Evolutionary conservation across 2,797 vertebrate species (phyloP).

Genomic region (Anas flavirostris): DNA sequence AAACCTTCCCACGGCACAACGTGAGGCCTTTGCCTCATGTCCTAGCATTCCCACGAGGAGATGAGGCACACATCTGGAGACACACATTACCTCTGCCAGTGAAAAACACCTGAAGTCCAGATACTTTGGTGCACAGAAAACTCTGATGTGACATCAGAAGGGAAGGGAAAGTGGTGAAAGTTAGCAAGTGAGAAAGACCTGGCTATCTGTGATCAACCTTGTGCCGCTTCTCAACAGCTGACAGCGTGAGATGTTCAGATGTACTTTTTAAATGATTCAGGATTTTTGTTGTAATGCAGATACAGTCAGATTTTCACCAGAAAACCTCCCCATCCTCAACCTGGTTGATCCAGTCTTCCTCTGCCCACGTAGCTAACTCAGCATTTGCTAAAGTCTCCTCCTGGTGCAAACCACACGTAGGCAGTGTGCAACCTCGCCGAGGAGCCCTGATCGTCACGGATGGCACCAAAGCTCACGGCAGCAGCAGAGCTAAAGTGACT

Average conservation of each 20-base stretch:
- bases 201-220: not conserved
- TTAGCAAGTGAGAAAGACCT: not conserved
- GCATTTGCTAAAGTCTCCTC: not conserved
- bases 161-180: not conserved
- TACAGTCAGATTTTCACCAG: not conserved
- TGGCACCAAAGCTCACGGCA: fast-evolving
- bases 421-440: fast-evolving
- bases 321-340: not conserved
- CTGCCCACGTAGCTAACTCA: not conserved
- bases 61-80: not conserved
- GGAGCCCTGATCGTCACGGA: not conserved
- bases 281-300: not conserved
- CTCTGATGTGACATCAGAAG: not conserved
- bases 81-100: not conserved
- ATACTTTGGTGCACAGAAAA: not conserved
- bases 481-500: not conserved
- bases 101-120: not conserved
- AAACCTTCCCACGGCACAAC: not conserved
- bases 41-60: too few relatives aligned
- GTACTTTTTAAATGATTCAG: not conserved
- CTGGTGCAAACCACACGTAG: not conserved
- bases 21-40: not conserved
- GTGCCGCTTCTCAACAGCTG: not conserved
- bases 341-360: not conserved
- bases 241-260: not conserved